Evolutionary conservation across 2,113 vertebrate genomes (phyloP).

Genomic region (Mugil cephalus): DNA sequence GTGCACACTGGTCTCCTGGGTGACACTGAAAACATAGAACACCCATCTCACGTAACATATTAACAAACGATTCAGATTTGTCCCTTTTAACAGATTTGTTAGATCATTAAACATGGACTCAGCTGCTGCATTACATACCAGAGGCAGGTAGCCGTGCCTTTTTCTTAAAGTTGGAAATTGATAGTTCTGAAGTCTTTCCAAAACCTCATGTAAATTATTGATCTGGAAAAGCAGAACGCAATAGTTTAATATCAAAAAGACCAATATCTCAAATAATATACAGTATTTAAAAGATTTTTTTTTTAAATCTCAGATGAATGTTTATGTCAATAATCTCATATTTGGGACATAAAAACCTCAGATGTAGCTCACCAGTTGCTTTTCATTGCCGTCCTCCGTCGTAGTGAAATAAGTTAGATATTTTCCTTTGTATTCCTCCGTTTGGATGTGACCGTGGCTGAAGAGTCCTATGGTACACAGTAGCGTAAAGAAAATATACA

Average conservation of each 20-base stretch:
- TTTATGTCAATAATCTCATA: background rate
- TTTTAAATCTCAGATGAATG: background rate
- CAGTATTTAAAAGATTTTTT: background rate
- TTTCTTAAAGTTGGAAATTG: constrained; percentile 64
- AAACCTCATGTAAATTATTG: constrained; percentile 70
- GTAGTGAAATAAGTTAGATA: constrained; percentile 60
- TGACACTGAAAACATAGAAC: constrained; percentile 65
- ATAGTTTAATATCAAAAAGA: background rate
- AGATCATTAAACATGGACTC: background rate
- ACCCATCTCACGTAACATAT: background rate
- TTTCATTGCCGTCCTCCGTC: constrained; percentile 62
- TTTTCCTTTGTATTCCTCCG: constrained; percentile 60
- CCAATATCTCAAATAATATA: background rate
- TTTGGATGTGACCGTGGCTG: constrained; percentile 34
- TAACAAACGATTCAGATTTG: background rate
- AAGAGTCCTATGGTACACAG: constrained; percentile 55
- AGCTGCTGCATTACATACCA: constrained; percentile 49
- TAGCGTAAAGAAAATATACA: constrained; percentile 52
- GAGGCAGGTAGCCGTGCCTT: constrained; percentile 69
- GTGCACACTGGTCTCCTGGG: constrained; percentile 75
- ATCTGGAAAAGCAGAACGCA: constrained; percentile 55
- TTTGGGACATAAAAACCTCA: background rate
- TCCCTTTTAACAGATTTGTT: background rate
- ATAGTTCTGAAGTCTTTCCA: constrained; percentile 75
- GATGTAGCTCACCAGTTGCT: constrained; percentile 73